phyloP scores from a whole-genome alignment of 2,797 vertebrate species.

The Menidia menidia region DNA sequence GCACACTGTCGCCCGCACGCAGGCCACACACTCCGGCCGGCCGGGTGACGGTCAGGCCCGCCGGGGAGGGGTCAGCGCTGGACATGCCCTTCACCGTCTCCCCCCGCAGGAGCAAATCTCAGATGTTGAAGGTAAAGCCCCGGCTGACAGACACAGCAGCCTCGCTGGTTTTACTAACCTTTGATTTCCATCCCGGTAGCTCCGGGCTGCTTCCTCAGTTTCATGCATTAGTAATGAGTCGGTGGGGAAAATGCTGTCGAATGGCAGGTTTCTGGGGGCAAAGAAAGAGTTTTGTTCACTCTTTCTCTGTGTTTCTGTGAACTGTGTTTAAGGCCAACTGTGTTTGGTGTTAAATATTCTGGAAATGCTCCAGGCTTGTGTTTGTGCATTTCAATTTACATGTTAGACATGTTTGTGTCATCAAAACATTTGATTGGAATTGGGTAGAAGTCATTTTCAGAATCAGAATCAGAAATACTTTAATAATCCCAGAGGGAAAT shows the following conservation, averaged over 20 bases:
- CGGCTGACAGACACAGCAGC: background rate
- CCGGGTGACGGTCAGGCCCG: slow-evolving; percentile 88
- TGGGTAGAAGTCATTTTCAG: too few species aligned
- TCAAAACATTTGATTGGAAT: too few species aligned
- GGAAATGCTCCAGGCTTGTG: too few species aligned
- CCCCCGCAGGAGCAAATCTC: slow-evolving; percentile 85
- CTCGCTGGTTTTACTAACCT: background rate
- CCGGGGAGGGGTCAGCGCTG: slow-evolving; percentile 77
- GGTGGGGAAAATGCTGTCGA: background rate
- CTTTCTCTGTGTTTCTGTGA: too few species aligned
- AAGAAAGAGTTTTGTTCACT: too few species aligned
- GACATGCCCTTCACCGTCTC: slow-evolving; percentile 85
- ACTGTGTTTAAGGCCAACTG: too few species aligned
- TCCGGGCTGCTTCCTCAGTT: background rate
- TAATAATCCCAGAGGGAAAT: too few species aligned
- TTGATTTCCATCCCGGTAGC: background rate
- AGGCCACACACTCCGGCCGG: slow-evolving; percentile 92
- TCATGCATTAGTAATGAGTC: background rate
- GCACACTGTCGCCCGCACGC: slow-evolving; percentile 79
- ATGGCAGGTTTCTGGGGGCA: background rate
- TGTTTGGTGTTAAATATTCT: too few species aligned
- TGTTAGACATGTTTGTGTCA: too few species aligned
- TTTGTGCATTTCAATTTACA: too few species aligned
- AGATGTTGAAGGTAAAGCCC: slow-evolving; percentile 86
- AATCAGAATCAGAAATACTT: too few species aligned